A percentile compares a stretch with the other conserved stretches of the same genome.
Conservation (phyloP, 2,113 vertebrate species). For the Elgaria multicarinata region DNA sequence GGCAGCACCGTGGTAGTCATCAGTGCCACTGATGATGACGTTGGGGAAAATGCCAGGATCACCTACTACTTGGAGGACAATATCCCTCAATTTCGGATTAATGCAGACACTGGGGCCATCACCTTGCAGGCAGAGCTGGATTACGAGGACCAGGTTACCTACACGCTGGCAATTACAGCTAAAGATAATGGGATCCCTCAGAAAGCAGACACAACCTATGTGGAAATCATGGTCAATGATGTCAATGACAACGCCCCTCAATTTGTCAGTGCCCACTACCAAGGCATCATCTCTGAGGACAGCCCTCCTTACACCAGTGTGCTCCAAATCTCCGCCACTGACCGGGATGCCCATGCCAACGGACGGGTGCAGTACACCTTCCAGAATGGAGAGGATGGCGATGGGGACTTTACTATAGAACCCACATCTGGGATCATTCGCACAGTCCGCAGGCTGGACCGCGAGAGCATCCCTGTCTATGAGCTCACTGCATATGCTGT, state of each 20-base stretch:
- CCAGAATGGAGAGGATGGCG: conserved; percentile 96
- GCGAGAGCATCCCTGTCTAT: conserved; percentile 91
- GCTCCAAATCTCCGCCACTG: conserved; percentile 95
- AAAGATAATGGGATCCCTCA: conserved; percentile 98
- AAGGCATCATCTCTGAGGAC: conserved; percentile 93
- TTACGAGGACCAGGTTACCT: conserved; percentile 98
- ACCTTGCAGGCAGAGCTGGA: conserved; percentile 94
- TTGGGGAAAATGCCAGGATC: conserved; percentile 96
- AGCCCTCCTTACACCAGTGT: conserved; percentile 95
- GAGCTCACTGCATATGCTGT: conserved; percentile 95
- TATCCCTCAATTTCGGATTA: conserved; percentile 95
- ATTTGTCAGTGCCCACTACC: conserved; percentile 92
- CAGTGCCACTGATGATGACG: conserved; percentile 94
- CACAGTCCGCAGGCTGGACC: conserved; percentile 91
- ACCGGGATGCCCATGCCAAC: conserved; percentile 93
- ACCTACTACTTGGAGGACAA: conserved; percentile 95
- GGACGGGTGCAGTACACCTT: conserved; percentile 98
- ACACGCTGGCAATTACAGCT: conserved; percentile 94
- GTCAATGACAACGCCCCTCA: conserved; percentile 98
- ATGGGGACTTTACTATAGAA: conserved; percentile 98
- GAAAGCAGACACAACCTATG: conserved; percentile 97
- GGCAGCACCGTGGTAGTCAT: conserved; percentile 97
- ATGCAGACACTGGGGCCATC: conserved; percentile 90
- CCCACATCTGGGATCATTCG: conserved; percentile 97
- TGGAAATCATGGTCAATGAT: conserved; percentile 97